Base-by-base conservation (phyloP, 30 jellyfish, hydroid and myxozoan species). In the Mastigias papua region DNA sequence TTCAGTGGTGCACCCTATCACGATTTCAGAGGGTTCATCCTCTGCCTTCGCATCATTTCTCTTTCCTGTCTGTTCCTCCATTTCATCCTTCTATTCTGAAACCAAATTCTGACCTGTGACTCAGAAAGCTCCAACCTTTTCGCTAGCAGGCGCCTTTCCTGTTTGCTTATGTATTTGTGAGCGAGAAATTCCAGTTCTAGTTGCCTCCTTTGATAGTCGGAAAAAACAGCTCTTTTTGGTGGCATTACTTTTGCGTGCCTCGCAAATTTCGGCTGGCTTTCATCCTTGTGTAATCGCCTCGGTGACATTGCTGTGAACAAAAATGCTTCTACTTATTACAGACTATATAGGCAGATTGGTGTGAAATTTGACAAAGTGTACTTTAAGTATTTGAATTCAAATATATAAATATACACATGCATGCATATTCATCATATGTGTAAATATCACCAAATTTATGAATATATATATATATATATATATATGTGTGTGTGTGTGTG, bases 11-110 rank as follows among this genome's bases (percentile, higher is more conserved):
- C 50, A 3, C 34, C 66, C 42, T 60, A 19, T 60, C 61, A 34
- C 1, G 73, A 67, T 48, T 82, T 68, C 20, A 67, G 65, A n/a
- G 67, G 62, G 21, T 69, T 68, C 29, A 70, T 25, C 30, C 94
- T 34, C 49, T 85, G 92, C 61, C 92, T 82, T 69, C 97, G 35
- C 97, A 90, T 90, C 89, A 82, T 90, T 69, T 90, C 97, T 49
- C 97, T 76, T 60, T 90, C 97, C 32, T 90, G 93, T 32, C 92
- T 72, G 64, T 90, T 90, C 54, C 97, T 65, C 97, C 97, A 90
- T 67, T 90, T 90, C 97, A 90, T 90, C 48, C 97, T 49, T 32
- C 97, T 82, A 48, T 90, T 90, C 61, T 90, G 97, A 76, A 82
- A 90, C 97, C 97, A 90, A 49, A 90, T 90, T 22, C 97, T 69